Conservation (phyloP, 2,888 invertebrate genomes). For the Flexamia atlantica region DNA sequence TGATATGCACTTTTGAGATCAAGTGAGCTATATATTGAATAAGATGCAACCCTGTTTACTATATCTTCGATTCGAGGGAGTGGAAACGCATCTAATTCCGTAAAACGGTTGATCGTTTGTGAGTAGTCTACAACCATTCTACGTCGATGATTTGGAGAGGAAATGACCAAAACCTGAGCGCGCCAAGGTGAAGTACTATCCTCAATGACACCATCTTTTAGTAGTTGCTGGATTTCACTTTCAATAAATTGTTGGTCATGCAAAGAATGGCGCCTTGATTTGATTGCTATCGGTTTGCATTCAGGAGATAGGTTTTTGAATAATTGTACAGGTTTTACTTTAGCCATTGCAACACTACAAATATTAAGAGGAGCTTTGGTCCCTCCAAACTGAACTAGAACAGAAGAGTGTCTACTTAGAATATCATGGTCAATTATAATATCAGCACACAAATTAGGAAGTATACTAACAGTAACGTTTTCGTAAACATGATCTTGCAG, state of each 20-base stretch:
- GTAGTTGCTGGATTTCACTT: neutral
- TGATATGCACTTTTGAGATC: slow-evolving; percentile 49
- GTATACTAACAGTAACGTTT: neutral
- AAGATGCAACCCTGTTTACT: neutral
- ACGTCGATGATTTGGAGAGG: neutral
- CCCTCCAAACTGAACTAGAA: neutral
- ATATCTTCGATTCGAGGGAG: neutral
- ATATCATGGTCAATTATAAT: neutral
- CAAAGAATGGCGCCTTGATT: neutral
- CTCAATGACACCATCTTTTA: neutral
- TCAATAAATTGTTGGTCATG: neutral
- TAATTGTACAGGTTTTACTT: neutral
- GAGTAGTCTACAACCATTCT: slow-evolving; percentile 9
- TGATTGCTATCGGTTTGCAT: slow-evolving; percentile 5
- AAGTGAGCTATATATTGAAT: neutral
- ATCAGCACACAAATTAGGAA: neutral
- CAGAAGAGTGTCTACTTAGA: neutral
- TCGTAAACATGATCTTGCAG: neutral
- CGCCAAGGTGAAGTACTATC: neutral
- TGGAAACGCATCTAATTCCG: neutral
- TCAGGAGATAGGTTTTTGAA: neutral
- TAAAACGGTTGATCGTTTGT: neutral
- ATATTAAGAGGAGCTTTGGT: neutral
- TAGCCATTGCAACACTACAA: neutral
- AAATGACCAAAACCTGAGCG: neutral